These are phyloP conservation scores for Vicugna pacos DNA, from an alignment of 2,113 vertebrate genomes.

Conservation along the genomic window DNA sequence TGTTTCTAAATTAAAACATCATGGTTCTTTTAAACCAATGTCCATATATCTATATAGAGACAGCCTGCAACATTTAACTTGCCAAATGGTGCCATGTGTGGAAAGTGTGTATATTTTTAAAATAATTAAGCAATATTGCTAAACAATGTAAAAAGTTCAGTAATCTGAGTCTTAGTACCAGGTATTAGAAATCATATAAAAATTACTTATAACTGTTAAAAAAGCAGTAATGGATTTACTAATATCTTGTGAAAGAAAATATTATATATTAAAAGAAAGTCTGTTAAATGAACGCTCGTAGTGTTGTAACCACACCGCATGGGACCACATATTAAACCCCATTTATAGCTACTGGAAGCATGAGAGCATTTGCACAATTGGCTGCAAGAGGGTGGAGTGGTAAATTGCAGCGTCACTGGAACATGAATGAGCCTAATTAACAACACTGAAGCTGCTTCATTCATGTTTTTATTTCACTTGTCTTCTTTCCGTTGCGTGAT, in stretches of 20 bases:
- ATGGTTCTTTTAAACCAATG: neutral
- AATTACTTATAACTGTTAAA: neutral
- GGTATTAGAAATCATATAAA: neutral
- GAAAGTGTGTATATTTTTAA: neutral
- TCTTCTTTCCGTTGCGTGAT: neutral
- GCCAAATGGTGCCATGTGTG: neutral
- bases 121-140: neutral
- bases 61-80: neutral
- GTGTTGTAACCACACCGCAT: neutral
- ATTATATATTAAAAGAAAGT: neutral
- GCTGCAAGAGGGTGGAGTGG: neutral
- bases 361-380: neutral
- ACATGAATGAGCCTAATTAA: conserved; percentile 62
- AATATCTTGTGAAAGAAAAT: neutral
- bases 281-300: neutral
- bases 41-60: neutral
- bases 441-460: neutral
- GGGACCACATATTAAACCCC: neutral
- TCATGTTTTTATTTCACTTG: neutral
- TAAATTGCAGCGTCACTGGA: neutral
- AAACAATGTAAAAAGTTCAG: neutral
- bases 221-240: neutral
- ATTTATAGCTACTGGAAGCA: neutral
- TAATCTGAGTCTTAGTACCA: neutral
- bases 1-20: neutral